phyloP scores from a whole-genome alignment of 2,113 vertebrate genomes.

The Xenopus borealis region DNA sequence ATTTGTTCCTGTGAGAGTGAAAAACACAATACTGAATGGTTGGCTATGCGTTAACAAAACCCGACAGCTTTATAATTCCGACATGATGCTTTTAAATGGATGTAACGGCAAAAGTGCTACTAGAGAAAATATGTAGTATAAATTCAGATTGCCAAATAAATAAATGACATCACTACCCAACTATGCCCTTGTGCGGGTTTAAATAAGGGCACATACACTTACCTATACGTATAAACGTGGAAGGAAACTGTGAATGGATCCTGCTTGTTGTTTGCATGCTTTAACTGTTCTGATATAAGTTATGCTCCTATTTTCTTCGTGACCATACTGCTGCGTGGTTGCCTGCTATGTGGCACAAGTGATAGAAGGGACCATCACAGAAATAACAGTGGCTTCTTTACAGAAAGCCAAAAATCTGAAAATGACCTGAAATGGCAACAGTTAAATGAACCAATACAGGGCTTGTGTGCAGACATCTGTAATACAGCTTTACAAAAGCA shows the following conservation, averaged over 20 bases:
- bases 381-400: not conserved
- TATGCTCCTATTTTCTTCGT: too few species aligned
- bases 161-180: not conserved
- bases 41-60: not conserved
- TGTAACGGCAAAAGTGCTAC: too few species aligned
- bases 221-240: not conserved
- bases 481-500: not conserved
- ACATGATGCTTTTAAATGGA: too few species aligned
- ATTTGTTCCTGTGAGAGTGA: not conserved
- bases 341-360: constrained; percentile 20
- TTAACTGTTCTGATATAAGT: too few species aligned
- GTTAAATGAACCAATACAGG: constrained; percentile 1
- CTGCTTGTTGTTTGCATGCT: too few species aligned
- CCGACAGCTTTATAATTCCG: not conserved
- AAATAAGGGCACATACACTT: not conserved
- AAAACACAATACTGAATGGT: not conserved
- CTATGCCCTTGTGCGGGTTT: not conserved
- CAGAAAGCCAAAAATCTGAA: not conserved
- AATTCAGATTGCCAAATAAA: not conserved
- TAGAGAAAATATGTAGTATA: too few species aligned
- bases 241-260: not conserved
- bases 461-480: not conserved
- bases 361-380: constrained; percentile 6
- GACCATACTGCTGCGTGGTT: not conserved
- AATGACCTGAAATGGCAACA: constrained; percentile 7